These are phyloP conservation scores for Xylocopa sonorina DNA, from an alignment of 1,140 invertebrate genomes.

Conservation along the genomic window DNA sequence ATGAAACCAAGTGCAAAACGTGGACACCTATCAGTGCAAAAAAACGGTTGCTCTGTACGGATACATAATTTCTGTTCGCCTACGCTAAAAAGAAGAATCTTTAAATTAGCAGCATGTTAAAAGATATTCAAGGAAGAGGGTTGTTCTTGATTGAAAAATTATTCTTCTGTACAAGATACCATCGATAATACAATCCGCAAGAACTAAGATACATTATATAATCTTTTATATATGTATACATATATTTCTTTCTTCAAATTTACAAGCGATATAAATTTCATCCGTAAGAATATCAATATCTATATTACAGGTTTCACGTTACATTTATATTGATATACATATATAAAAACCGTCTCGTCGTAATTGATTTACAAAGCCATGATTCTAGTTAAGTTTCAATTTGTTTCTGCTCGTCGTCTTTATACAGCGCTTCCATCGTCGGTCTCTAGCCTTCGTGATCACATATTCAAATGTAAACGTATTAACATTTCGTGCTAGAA, in stretches of 20 bases:
- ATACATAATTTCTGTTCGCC: too few relatives aligned
- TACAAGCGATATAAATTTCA: constrained; percentile 21
- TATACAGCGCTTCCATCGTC: background rate
- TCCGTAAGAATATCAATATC: constrained; percentile 20
- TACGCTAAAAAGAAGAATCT: background rate
- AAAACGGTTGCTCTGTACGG: background rate
- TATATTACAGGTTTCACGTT: constrained; percentile 32
- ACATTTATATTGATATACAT: constrained; percentile 17
- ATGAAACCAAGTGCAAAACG: background rate
- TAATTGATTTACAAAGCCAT: background rate
- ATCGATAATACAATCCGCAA: constrained; percentile 17
- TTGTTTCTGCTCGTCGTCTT: too few relatives aligned
- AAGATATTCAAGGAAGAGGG: background rate
- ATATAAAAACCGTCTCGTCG: constrained; percentile 4
- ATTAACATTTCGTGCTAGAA: background rate
- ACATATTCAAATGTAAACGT: background rate
- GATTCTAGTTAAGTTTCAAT: too few relatives aligned
- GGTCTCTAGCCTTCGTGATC: background rate
- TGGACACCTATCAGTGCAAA: background rate
- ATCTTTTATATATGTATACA: constrained; percentile 17
- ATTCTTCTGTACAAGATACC: constrained; percentile 22
- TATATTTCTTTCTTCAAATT: constrained; percentile 10
- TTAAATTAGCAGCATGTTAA: background rate
- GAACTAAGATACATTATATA: constrained; percentile 8
- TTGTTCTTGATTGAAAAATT: constrained; percentile 6